A percentile compares a stretch with the other conserved stretches of the same genome.
Evolutionary conservation across 1,140 invertebrate genomes (phyloP).

Genomic region (Lamellibrachia luymesi): DNA sequence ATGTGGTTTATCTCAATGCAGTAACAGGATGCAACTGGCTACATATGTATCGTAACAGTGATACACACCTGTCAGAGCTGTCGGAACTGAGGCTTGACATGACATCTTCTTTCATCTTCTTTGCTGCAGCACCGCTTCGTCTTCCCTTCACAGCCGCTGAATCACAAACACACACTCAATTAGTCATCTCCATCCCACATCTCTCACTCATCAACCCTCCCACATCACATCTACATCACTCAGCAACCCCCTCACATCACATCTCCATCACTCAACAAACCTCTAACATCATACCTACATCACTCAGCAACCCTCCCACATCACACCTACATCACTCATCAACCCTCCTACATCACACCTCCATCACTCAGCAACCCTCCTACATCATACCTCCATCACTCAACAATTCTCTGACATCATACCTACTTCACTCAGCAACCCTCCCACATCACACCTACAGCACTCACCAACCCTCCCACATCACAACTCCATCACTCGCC

Average conservation of each 20-base stretch:
- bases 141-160: not conserved
- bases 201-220: not conserved
- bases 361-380: no score
- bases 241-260: no score
- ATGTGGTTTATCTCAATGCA: no score
- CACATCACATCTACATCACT: not conserved
- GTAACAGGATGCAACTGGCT: constrained; percentile 21
- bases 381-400: no score
- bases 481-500: no score
- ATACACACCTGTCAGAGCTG: not conserved
- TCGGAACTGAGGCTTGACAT: not conserved
- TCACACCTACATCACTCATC: not conserved
- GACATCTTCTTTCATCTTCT: not conserved
- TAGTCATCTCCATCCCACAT: not conserved
- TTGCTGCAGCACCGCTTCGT: not conserved
- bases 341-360: no score
- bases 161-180: not conserved
- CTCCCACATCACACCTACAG: no score
- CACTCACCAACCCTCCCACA: no score
- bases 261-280: not conserved
- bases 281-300: no score
- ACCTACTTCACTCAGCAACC: no score
- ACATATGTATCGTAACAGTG: constrained; percentile 29
- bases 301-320: no score
- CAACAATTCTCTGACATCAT: no score